Evolutionary conservation across 2,797 vertebrate species (phyloP), one percentile per base, ranked within the genome.

Genomic region (Semotilus atromaculatus): DNA sequence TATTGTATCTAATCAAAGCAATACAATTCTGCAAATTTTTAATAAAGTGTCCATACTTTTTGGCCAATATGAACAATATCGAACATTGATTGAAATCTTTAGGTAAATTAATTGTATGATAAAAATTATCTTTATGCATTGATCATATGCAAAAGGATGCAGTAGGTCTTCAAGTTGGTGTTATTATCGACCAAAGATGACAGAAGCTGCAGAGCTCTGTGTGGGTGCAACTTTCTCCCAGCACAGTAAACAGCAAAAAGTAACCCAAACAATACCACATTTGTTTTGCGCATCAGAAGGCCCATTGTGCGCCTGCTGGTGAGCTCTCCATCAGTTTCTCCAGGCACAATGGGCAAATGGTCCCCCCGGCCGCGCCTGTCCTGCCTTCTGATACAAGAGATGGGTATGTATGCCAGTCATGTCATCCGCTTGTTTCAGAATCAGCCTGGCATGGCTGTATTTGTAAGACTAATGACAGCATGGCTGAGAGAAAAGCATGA

Each of bases 271-370:
- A 91, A 90, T 91, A 81, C 68, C 26, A 82, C 81, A 51, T 84
- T 89, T 91, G 91, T 91, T 86, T 70, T 84, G 85, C 29, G 66
- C 89, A 71, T 87, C 84, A 90, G 85, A 89, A 75, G 74, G 58
- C 80, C 78, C 83, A 88, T 88, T 89, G 88, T 90, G 85, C 40
- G 58, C 31, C 16, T 84, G 62, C 77, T 66, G 80, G 83, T 76
- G 70, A 77, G 60, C 40, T 75, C 83, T 80, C 58, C 83, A 45
- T 72, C 38, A 62, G 81, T 48, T 80, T 82, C 74, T 85, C 82
- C 62, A 60, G 82, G 74, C 82, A 84, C 62, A 67, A 55, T 21
- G 73, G 67, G 66, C 23, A 34, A 71, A 75, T 29, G 78, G 36
- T 60, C 11, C 67, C 36, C 23, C 31, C 14, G 13, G 62, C 62